Evolutionary conservation across 2,797 vertebrate species (phyloP).

Genomic region (Macroramphosus scolopax): DNA sequence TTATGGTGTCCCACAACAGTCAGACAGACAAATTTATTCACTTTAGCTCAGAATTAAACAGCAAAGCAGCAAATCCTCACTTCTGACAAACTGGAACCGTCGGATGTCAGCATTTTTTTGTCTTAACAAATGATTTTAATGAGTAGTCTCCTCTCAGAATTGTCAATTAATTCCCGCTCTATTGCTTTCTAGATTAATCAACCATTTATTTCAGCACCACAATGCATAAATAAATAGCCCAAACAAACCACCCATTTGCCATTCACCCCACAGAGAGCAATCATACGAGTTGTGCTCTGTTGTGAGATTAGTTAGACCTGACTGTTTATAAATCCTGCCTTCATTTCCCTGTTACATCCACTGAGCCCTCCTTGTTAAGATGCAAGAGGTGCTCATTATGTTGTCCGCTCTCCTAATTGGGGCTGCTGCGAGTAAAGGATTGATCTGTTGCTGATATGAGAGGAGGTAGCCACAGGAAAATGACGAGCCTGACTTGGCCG

Average conservation of each 20-base stretch:
- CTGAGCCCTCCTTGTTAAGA: slow-evolving; percentile 48
- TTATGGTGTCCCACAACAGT: too few species aligned
- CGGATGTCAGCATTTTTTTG: too few species aligned
- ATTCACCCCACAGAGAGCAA: slow-evolving; percentile 20
- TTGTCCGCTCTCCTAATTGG: slow-evolving; percentile 54
- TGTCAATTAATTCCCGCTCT: not conserved
- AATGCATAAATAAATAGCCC: not conserved
- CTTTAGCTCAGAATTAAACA: not conserved
- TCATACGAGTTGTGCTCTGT: slow-evolving; percentile 28
- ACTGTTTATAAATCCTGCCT: slow-evolving; percentile 40
- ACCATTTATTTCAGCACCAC: not conserved
- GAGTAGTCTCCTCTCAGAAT: not conserved
- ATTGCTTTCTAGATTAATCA: slow-evolving; percentile 2
- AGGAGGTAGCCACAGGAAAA: slow-evolving; percentile 43
- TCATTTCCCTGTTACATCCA: slow-evolving; percentile 45
- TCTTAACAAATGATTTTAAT: not conserved
- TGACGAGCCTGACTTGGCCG: slow-evolving; percentile 37
- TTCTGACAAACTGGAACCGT: too few species aligned
- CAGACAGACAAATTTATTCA: not conserved
- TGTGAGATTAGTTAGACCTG: slow-evolving; percentile 39
- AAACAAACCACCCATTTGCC: slow-evolving; percentile 1
- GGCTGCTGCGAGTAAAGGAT: slow-evolving; percentile 50
- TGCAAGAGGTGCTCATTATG: slow-evolving; percentile 57
- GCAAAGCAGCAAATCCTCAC: too few species aligned
- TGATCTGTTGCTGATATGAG: slow-evolving; percentile 54